Percentiles rank a stretch among this genome's conserved stretches.
phyloP scores from a whole-genome alignment of 1,140 invertebrate genomes.

The Chelonus insularis region DNA sequence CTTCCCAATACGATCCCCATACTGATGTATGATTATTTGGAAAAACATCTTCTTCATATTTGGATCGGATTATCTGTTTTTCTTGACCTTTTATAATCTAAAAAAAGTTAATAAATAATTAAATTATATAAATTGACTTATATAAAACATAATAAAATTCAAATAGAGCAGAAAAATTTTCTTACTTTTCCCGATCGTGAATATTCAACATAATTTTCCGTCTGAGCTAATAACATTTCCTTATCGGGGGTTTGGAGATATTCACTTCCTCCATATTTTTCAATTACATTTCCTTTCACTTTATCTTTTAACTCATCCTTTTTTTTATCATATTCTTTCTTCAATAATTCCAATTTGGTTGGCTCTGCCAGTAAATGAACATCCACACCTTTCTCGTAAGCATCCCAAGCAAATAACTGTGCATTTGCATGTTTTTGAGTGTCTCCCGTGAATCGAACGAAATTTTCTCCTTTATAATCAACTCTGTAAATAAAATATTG shows the following conservation, averaged over 20 bases:
- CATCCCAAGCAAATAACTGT: constrained; percentile 98
- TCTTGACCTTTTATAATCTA: constrained; percentile 80
- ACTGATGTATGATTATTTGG: constrained; percentile 92
- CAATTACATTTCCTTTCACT: constrained; percentile 72
- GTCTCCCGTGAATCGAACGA: constrained; percentile 91
- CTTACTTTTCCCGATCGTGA: constrained; percentile 86
- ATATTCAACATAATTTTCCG: constrained; percentile 96
- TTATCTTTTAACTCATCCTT: constrained; percentile 83
- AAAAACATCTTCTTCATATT: constrained; percentile 94
- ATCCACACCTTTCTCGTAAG: constrained; percentile 90
- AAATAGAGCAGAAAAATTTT: no score
- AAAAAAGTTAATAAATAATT: constrained; percentile 28
- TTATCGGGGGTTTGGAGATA: constrained; percentile 86
- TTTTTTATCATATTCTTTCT: constrained; percentile 88
- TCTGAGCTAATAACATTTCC: constrained; percentile 88
- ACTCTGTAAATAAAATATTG: no score
- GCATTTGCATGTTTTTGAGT: constrained; percentile 87
- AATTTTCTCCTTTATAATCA: constrained; percentile 95
- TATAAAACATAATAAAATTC: background rate
- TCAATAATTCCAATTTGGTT: constrained; percentile 91
- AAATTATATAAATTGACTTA: background rate
- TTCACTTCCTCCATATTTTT: constrained; percentile 90
- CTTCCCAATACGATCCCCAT: constrained; percentile 94
- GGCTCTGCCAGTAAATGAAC: constrained; percentile 96
- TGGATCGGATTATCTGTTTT: constrained; percentile 80